phyloP scores from a whole-genome alignment of 2,113 vertebrate species.

The Heterotilapia buettikoferi region DNA sequence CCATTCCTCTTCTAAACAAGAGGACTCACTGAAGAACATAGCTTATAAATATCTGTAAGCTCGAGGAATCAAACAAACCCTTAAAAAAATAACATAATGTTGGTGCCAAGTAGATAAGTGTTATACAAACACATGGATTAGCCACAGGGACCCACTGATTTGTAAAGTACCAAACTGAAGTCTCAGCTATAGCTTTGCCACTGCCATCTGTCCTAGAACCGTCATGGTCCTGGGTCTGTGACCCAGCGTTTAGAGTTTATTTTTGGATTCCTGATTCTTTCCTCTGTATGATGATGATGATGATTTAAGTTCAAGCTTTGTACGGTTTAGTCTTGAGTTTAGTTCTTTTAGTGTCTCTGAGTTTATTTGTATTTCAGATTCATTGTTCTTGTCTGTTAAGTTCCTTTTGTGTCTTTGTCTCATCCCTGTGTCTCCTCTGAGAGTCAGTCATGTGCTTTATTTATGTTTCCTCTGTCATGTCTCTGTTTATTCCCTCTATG shows the following conservation, averaged over 20 bases:
- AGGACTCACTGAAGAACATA: not conserved
- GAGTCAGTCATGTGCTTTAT: not conserved
- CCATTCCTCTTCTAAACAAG: not conserved
- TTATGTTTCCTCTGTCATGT: not conserved
- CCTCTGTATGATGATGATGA: not conserved
- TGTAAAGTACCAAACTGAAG: not conserved
- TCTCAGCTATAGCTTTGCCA: not conserved
- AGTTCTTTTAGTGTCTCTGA: not conserved
- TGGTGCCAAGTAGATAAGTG: not conserved
- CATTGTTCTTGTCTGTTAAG: not conserved
- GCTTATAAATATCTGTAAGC: not conserved
- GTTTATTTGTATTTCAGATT: not conserved
- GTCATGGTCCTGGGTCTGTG: not conserved
- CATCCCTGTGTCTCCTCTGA: not conserved
- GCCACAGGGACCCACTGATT: not conserved
- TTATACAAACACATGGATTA: not conserved
- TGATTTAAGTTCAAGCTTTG: not conserved
- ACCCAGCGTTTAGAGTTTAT: not conserved
- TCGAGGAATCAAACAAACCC: not conserved
- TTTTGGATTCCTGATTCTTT: too few relatives aligned
- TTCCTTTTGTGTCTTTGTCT: rapidly evolving
- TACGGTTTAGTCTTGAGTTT: not conserved
- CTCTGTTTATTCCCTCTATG: not conserved
- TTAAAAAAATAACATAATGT: not conserved
- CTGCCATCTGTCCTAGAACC: not conserved